phyloP scores from a whole-genome alignment of 1,140 invertebrate species.

The Aporrectodea caliginosa region DNA sequence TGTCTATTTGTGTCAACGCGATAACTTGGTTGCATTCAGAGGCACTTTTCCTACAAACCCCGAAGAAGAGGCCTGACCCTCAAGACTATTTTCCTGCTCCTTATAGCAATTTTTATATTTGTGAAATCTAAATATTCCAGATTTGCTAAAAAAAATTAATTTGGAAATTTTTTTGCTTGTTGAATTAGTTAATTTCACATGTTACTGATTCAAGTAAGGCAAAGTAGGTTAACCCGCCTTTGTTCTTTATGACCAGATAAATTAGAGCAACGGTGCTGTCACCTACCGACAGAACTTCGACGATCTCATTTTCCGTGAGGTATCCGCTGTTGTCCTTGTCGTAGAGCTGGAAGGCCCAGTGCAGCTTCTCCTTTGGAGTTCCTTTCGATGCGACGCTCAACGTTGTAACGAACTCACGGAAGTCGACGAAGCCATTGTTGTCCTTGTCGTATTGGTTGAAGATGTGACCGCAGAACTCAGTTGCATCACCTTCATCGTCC shows the following conservation, averaged over 20 bases:
- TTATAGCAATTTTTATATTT: no score
- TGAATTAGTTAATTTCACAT: no score
- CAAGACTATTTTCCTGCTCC: no score
- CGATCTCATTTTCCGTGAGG: constrained; percentile 64
- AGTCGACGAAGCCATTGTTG: constrained; percentile 94
- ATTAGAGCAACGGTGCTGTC: neutral
- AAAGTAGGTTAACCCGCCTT: neutral
- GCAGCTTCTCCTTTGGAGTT: constrained; percentile 73
- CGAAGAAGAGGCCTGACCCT: no score
- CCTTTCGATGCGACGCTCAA: constrained; percentile 72
- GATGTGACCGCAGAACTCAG: constrained; percentile 98
- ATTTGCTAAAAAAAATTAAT: no score
- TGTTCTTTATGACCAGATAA: neutral
- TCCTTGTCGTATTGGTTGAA: constrained; percentile 97
- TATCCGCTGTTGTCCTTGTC: constrained; percentile 79
- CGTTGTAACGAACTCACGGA: constrained; percentile 91
- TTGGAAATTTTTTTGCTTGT: no score
- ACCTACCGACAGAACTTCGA: constrained; percentile 40
- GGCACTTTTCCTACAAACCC: no score
- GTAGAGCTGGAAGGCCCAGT: constrained; percentile 87
- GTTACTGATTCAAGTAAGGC: neutral
- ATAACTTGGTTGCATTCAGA: no score
- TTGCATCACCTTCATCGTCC: constrained; percentile 90
- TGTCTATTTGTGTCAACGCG: no score
- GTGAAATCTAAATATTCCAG: neutral